Evolutionary conservation across 2,797 vertebrate genomes (phyloP).

Genomic region (Xiphorhynchus erythropygius): DNA sequence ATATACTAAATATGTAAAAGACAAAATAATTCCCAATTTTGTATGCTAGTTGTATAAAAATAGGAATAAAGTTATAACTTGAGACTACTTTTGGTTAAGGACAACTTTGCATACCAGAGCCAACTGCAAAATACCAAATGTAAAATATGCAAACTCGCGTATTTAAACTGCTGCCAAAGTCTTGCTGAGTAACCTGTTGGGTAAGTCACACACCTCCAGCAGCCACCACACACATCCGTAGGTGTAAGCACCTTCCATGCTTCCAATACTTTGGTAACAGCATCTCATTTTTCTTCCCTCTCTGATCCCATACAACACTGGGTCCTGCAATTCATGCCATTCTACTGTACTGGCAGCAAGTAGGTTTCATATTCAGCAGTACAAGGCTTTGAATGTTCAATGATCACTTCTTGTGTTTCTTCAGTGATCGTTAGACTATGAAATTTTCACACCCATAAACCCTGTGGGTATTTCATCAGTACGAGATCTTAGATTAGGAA

Average conservation of each 20-base stretch:
- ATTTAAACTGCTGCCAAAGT: neutral
- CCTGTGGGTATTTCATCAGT: neutral
- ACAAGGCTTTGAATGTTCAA: neutral
- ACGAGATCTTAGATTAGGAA: neutral
- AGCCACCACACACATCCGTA: rapidly evolving
- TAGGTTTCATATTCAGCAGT: neutral
- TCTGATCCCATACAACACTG: rapidly evolving
- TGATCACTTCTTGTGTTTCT: neutral
- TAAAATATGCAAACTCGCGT: neutral
- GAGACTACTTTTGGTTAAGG: neutral
- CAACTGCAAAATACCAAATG: neutral
- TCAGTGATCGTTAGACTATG: neutral
- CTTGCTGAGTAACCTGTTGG: neutral
- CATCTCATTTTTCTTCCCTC: neutral
- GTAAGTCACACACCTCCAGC: neutral
- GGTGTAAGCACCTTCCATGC: neutral
- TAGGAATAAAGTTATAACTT: neutral
- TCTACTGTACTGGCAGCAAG: neutral
- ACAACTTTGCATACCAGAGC: neutral
- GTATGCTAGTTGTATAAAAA: neutral
- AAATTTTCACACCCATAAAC: neutral
- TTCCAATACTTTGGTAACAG: neutral
- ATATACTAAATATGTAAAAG: neutral
- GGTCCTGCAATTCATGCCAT: neutral
- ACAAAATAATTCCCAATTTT: neutral